Evolutionary conservation across 35 echinoderm and acorn worm genomes (phyloP).

Genomic region (Ptychodera flava): DNA sequence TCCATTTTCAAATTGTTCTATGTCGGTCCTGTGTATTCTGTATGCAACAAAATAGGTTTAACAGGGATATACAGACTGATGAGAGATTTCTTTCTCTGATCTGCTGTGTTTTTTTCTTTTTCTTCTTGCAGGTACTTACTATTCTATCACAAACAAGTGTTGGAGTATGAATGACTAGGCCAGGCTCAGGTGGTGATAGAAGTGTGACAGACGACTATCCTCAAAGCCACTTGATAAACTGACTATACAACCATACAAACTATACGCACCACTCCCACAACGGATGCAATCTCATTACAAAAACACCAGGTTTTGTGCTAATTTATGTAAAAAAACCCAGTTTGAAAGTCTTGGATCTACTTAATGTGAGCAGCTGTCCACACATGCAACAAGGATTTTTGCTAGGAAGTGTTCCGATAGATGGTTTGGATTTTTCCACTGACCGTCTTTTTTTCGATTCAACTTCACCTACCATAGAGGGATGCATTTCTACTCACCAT

Average conservation of each 20-base stretch:
- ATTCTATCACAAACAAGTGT: constrained; percentile 89
- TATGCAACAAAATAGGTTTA: neutral
- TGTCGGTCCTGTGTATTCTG: neutral
- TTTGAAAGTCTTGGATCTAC: neutral
- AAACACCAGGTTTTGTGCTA: neutral
- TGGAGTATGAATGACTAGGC: constrained; percentile 82
- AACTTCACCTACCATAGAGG: too few relatives aligned
- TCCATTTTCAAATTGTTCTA: neutral
- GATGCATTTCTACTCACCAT: neutral
- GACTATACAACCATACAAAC: neutral
- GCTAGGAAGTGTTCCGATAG: neutral
- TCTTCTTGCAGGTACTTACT: constrained; percentile 85
- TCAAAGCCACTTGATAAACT: neutral
- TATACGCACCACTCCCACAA: neutral
- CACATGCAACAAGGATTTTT: neutral
- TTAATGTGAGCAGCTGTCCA: neutral
- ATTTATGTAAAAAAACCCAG: neutral
- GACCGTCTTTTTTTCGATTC: too few relatives aligned
- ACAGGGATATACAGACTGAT: too few relatives aligned
- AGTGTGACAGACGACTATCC: neutral
- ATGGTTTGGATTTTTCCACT: neutral
- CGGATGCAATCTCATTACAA: neutral
- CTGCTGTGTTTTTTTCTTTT: too few relatives aligned
- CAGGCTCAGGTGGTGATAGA: neutral
- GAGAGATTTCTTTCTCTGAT: too few relatives aligned